These are phyloP conservation scores for Melanotaenia maccullochi DNA, from an alignment of 2,797 vertebrate species.

Conservation along the genomic window DNA sequence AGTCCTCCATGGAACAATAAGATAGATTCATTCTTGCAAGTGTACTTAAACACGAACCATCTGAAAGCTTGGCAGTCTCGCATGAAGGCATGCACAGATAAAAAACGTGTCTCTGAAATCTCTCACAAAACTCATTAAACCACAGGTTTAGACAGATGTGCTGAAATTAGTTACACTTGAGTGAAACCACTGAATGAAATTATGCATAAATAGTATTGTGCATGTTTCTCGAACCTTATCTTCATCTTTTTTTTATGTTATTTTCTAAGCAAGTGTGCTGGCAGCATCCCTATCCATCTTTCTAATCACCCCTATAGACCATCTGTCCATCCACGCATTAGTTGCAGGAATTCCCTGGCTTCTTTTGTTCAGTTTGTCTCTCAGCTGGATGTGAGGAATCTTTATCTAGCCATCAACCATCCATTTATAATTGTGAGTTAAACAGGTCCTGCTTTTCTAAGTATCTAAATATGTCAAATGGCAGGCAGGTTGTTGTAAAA, in stretches of 20 bases:
- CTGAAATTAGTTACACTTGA: conserved; percentile 44
- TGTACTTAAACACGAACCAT: conserved; percentile 18
- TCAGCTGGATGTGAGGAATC: conserved; percentile 41
- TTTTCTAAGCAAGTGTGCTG: conserved; percentile 15
- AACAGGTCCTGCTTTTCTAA: background rate
- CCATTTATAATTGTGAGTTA: conserved; percentile 14
- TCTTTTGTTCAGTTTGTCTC: conserved; percentile 43
- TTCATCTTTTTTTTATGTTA: conserved; percentile 18
- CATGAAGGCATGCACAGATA: background rate
- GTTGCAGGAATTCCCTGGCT: conserved; percentile 37
- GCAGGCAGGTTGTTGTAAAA: conserved; percentile 18
- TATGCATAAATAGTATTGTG: background rate
- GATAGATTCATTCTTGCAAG: conserved; percentile 8
- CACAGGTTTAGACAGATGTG: conserved; percentile 34
- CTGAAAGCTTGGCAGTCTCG: conserved; percentile 2
- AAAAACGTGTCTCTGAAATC: conserved; percentile 6
- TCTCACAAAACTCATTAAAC: conserved; percentile 16
- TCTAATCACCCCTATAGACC: background rate
- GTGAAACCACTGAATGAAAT: conserved; percentile 23
- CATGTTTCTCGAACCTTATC: conserved; percentile 11
- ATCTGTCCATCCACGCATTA: conserved; percentile 36
- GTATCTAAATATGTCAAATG: conserved; percentile 4
- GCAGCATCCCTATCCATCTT: conserved; percentile 34
- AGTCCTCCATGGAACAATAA: conserved; percentile 11
- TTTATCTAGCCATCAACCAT: conserved; percentile 46